Base-by-base conservation (phyloP, 2,888 invertebrate genomes). In the Phyto melanocephala region DNA sequence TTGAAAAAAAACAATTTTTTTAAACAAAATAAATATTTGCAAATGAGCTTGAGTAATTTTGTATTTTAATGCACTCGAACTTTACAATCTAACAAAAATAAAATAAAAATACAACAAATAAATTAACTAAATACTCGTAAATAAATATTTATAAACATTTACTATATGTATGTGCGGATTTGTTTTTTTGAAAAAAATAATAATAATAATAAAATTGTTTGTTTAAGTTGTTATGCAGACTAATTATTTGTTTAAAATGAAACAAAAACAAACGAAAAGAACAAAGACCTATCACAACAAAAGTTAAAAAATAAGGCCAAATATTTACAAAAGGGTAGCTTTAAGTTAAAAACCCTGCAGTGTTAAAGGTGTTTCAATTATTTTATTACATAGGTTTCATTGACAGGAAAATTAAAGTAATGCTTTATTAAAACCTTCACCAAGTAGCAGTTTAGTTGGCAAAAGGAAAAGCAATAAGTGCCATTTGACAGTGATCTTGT, bases 271-370 rank as follows among this genome's bases (percentile, higher is more conserved):
- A 58, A 56, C 54, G 33, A 33, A 52, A 56, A 22, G 33, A 68
- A 68, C 58, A 68, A 60, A 77, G 60, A 77, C 60, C 62, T 77
- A 52, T 62, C 42, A 42, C 52, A 68, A 68, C 52, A 52, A 63
- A 22, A 17, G 28, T 33, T n/a, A n/a, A 63, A 42, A 42, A 42
- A 15, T 54, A 42, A n/a, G 62, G 7, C n/a, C 24, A 13, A n/a
- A n/a, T n/a, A n/a, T n/a, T n/a, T n/a, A n/a, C n/a, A n/a, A n/a
- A n/a, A n/a, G n/a, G n/a, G n/a, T n/a, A n/a, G n/a, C n/a, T n/a
- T n/a, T n/a, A n/a, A n/a, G n/a, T 20, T 37, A 17, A 10, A 56
- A 35, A 33, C 13, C 33, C 28, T 15, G 33, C 52, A 42, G 40
- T 1, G n/a, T n/a, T n/a, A n/a, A n/a, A n/a, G n/a, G n/a, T n/a